Evolutionary conservation across 2,797 vertebrate genomes (phyloP), one percentile per base, ranked within the genome.

Genomic region (Crocodylus rhombifer): DNA sequence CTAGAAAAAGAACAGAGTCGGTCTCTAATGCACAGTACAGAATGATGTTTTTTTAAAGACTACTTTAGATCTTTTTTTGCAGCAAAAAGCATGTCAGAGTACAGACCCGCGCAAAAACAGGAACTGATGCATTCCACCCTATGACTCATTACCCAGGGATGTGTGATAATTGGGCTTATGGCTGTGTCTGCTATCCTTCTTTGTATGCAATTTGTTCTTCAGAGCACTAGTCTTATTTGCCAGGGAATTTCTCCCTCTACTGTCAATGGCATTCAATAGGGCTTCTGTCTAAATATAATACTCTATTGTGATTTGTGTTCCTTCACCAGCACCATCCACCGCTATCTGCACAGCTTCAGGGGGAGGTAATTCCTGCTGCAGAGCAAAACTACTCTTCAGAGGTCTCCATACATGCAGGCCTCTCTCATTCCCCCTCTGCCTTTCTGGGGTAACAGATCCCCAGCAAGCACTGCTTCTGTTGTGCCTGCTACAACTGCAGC

Each of bases 1-100:
- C 99, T 99, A 95, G 17, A 69, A 0, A 11, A 94, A 3, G 30
- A 78, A 82, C 6, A 84, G 6, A 33, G 15, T 76, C 75, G 85
- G 42, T 9, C 74, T 63, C 16, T 69, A 73, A 55, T 0, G 5
- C 51, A 61, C 0, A 0, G 83, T 0, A 51, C 28, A 85, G n/a
- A 87, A 84, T 51, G 42, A 51, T 51, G 9, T 51, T 51, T 51
- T 51, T 33, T 60, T 23, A 36, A 14, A 69, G 58, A 67, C 51
- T 2, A 33, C 18, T 56, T 73, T 65, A 64, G 14, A 81, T 65
- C n/a, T 77, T 77, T 84, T 51, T n/a, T 86, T 90, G 79, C 91
- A 88, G 33, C 25, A 78, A 87, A 78, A 67, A 23, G 1, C 77
- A 76, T 36, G 82, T 74, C 84, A 88, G 89, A 81, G 92, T 57